Conservation (phyloP, 35 echinoderm and acorn worm genomes). For the Heliocidaris erythrogramma region DNA sequence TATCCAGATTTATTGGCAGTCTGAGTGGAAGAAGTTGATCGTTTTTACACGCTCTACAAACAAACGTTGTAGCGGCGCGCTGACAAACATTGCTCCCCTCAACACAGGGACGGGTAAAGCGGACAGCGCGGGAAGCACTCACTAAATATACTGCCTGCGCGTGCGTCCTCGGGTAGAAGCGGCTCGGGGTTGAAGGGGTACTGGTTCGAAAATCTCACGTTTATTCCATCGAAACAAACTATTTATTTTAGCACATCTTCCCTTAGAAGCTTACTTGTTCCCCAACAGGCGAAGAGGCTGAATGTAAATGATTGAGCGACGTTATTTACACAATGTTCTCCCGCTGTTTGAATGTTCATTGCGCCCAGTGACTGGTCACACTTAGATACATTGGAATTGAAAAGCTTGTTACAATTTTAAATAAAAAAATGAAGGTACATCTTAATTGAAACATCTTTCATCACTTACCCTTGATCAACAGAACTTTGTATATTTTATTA, state of each 20-base stretch:
- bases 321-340: no score
- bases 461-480: neutral
- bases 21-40: slow-evolving; percentile 35
- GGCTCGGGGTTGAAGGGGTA: neutral
- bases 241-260: no score
- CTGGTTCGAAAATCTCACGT: no score
- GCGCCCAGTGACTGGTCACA: no score
- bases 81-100: slow-evolving; percentile 24
- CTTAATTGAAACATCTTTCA: neutral
- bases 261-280: no score
- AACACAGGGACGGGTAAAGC: neutral
- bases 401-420: neutral
- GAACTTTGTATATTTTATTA: neutral
- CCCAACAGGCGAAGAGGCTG: no score
- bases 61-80: slow-evolving; percentile 39
- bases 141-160: neutral
- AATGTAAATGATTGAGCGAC: no score
- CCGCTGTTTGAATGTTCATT: no score
- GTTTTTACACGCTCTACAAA: slow-evolving; percentile 50
- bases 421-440: neutral
- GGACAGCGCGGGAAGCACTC: neutral
- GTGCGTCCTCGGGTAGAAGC: neutral
- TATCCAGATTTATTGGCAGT: slow-evolving; percentile 30
- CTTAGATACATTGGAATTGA: no score
- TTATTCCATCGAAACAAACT: no score